Percentiles rank a stretch among this genome's conserved stretches.
Conservation (phyloP, 2,797 vertebrate genomes). For the Sylvia borin region DNA sequence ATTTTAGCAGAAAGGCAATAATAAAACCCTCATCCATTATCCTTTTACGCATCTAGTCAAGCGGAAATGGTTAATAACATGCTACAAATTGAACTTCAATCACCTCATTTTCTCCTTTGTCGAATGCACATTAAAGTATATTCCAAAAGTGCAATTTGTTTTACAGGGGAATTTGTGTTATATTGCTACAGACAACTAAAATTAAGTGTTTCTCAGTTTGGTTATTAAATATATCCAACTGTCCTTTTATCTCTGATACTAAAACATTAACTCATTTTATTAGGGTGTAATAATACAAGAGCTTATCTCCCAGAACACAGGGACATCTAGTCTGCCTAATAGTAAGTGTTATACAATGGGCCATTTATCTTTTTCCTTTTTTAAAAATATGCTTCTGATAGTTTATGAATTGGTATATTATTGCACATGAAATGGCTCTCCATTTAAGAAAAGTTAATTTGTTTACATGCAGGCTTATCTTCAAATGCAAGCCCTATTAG, state of each 20-base stretch:
- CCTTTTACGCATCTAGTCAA: conserved; percentile 95
- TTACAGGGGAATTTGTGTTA: conserved; percentile 81
- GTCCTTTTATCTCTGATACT: conserved; percentile 81
- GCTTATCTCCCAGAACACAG: conserved; percentile 89
- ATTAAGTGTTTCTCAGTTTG: conserved; percentile 80
- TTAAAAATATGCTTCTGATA: conserved; percentile 79
- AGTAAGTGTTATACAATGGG: conserved; percentile 80
- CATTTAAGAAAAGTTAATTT: conserved; percentile 83
- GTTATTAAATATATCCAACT: conserved; percentile 84
- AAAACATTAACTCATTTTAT: conserved; percentile 83
- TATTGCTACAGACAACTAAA: conserved; percentile 82
- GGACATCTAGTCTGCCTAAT: conserved; percentile 79
- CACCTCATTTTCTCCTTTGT: conserved; percentile 91
- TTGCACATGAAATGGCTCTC: conserved; percentile 77
- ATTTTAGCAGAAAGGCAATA: conserved; percentile 98
- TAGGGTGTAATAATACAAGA: conserved; percentile 78
- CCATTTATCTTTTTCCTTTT: conserved; percentile 90
- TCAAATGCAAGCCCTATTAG: conserved; percentile 79
- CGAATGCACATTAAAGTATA: conserved; percentile 86
- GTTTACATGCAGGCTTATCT: conserved; percentile 81
- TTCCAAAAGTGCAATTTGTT: conserved; percentile 85
- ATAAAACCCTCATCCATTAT: conserved; percentile 99
- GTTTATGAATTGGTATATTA: conserved; percentile 81
- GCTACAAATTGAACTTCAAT: conserved; percentile 99
- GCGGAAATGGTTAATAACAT: conserved; percentile 99